Base-by-base conservation (phyloP, 2,113 vertebrate genomes). In the Myanophis thanlyinensis region DNA sequence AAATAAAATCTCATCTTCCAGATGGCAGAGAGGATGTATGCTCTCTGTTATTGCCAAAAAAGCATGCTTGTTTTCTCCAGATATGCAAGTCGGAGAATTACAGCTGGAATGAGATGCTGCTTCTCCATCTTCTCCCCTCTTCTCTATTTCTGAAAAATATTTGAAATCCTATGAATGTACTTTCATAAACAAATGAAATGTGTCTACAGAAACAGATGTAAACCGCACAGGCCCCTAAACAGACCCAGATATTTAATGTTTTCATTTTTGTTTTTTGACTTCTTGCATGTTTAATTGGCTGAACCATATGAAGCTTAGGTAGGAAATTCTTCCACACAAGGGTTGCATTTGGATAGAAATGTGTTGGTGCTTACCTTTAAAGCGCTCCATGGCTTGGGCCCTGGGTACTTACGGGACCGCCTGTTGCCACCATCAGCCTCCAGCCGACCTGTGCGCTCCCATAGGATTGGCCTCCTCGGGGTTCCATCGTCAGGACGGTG, bases 11-110 rank as follows among this genome's bases (percentile, higher is more conserved):
- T 93, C 94, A 85, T 92, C 96, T 97, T 97, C 96, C 96, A 97
- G 96, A 96, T 97, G 96, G 96, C 47, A 96, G 94, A 94, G 95
- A 96, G 96, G 96, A 96, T 95, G 93, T 94, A 89, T 30, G 95
- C 94, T 94, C 96, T 96, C 94, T 92, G 90, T 93, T 96, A 94
- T 96, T 97, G 97, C 96, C 97, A 96, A 97, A 97, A 73, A 80
- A 97, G 96, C 96, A 97, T 95, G 93, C 92, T 84, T 94, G 92
- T 92, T 30, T 96, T 96, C 95, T 96, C 95, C 95, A 95, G 96
- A 95, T 95, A 94, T 95, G 94, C 92, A 96, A 97, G 93, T 95
- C 95, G 93, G 90, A 93, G 94, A 94, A 95, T 87, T 90, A 91
- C 96, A 97, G 96, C 97, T 97, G 96, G 96, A 96, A 96, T 89